phyloP scores from a whole-genome alignment of 1,140 invertebrate genomes.

The Drosophila melanogaster region DNA sequence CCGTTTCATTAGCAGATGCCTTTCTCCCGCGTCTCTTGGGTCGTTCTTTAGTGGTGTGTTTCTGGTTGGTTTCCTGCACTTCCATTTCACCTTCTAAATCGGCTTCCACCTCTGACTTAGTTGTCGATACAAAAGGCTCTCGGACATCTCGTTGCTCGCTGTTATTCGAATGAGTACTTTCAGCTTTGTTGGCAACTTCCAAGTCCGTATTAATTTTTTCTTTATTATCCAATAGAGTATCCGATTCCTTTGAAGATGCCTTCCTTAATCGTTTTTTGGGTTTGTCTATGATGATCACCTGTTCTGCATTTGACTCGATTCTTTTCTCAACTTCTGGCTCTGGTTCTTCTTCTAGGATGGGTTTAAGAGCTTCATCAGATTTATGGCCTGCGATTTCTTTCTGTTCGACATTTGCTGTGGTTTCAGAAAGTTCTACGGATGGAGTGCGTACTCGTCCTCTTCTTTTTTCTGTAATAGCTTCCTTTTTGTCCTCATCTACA shows the following conservation, averaged over 20 bases:
- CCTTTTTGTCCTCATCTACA: not conserved
- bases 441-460: not conserved
- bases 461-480: not conserved
- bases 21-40: slow-evolving; percentile 31
- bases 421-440: not conserved
- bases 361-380: not conserved
- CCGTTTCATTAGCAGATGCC: slow-evolving; percentile 6
- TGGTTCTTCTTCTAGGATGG: slow-evolving; percentile 1
- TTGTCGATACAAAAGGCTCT: not conserved
- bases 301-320: not conserved
- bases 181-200: not conserved
- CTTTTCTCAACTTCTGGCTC: not conserved
- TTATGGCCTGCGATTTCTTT: not conserved
- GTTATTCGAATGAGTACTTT: not conserved
- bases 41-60: slow-evolving; percentile 3
- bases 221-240: too few relatives aligned
- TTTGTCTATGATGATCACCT: not conserved
- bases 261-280: not conserved
- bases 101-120: not conserved
- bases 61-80: not conserved
- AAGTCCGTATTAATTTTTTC: not conserved
- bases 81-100: too few relatives aligned
- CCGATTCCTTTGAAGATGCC: not conserved
- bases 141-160: not conserved
- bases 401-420: not conserved